phyloP scores from a whole-genome alignment of 2,888 invertebrate species.

The Amphimallon solstitiale region DNA sequence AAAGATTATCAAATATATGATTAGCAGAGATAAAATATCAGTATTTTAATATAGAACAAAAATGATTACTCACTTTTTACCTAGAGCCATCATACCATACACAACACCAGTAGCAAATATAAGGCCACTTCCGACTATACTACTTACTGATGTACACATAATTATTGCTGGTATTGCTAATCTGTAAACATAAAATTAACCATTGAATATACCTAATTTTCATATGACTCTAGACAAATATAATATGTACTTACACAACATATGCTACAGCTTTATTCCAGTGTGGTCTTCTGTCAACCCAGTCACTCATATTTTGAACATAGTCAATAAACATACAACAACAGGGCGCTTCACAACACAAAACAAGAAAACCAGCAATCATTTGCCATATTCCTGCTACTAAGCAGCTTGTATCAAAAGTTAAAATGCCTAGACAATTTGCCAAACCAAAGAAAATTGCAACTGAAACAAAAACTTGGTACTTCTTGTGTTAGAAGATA shows the following conservation, averaged over 20 bases:
- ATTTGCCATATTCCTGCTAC: conserved; percentile 87
- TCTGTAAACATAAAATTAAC: conserved; percentile 64
- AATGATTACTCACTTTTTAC: conserved; percentile 85
- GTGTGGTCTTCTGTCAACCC: conserved; percentile 84
- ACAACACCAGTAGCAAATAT: conserved; percentile 89
- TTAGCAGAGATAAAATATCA: conserved; percentile 10
- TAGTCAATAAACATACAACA: conserved; percentile 97
- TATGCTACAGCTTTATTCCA: conserved; percentile 91
- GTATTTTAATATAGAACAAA: conserved; percentile 11
- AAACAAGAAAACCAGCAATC: conserved; percentile 86
- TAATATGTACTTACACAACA: conserved; percentile 76
- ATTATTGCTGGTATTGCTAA: conserved; percentile 83
- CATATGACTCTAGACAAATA: no score
- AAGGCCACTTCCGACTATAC: conserved; percentile 87
- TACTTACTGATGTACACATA: conserved; percentile 78
- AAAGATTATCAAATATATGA: conserved; percentile 13
- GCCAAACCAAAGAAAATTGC: conserved; percentile 84
- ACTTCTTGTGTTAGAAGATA: conserved; percentile 8
- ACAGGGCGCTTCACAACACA: conserved; percentile 94
- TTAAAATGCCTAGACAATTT: conserved; percentile 75
- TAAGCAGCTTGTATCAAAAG: conserved; percentile 72
- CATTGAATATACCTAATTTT: conserved; percentile 12
- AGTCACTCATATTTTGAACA: conserved; percentile 86
- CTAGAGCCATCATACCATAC: conserved; percentile 95
- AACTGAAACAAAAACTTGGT: conserved; percentile 70